Conservation (phyloP, 2,888 invertebrate species). For the Oxyteleia sp. region DNA sequence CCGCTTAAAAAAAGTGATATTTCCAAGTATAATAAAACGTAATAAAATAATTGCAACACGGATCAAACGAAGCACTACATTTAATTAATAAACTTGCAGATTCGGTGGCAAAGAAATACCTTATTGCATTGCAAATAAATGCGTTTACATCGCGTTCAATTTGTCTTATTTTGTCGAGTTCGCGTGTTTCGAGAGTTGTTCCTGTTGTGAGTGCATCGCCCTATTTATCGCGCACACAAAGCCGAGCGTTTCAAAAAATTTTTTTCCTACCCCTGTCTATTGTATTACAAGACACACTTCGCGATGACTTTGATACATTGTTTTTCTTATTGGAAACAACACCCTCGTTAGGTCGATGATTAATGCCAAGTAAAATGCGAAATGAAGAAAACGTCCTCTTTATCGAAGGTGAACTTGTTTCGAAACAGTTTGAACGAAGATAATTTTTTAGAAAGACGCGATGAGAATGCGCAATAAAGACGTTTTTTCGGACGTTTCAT, state of each 20-base stretch:
- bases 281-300: conserved; percentile 53
- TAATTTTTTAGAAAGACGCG: not conserved
- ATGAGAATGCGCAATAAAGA: not conserved
- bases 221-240: conserved; percentile 62
- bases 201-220: conserved; percentile 62
- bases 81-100: conserved; percentile 63
- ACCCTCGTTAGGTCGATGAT: conserved; percentile 61
- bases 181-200: conserved; percentile 62
- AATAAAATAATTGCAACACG: conserved; percentile 27
- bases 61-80: conserved; percentile 37
- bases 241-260: conserved; percentile 30
- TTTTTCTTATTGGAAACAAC: conserved; percentile 62
- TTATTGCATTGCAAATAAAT: conserved; percentile 73
- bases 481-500: not conserved
- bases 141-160: conserved; percentile 52
- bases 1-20: not conserved
- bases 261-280: conserved; percentile 46
- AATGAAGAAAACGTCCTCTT: conserved; percentile 40
- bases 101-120: conserved; percentile 22
- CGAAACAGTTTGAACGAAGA: conserved; percentile 5
- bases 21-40: conserved; percentile 27
- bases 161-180: conserved; percentile 68
- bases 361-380: conserved; percentile 52
- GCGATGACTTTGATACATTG: conserved; percentile 68
- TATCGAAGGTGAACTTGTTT: conserved; percentile 23